These are phyloP conservation scores for Eulithis testata DNA, from an alignment of 2,888 invertebrate species.

Conservation along the genomic window DNA sequence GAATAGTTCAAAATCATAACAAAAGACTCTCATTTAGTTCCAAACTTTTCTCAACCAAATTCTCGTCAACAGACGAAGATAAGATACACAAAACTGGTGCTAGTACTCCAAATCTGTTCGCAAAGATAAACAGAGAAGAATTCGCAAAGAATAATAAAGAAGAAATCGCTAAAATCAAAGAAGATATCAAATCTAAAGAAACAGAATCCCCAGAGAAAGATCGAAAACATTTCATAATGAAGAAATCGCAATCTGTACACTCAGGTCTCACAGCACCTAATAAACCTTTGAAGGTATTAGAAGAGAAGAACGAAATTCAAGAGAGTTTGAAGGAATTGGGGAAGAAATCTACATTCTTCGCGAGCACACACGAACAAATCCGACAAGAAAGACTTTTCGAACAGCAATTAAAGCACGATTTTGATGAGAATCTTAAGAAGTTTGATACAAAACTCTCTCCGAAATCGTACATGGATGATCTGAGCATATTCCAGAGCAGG, in stretches of 20 bases:
- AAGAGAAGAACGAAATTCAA: conserved; percentile 41
- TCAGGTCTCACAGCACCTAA: conserved; percentile 68
- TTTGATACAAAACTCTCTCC: conserved; percentile 63
- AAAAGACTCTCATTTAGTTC: conserved; percentile 74
- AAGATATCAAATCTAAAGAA: conserved; percentile 5
- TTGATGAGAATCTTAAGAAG: conserved; percentile 74
- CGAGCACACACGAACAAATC: conserved; percentile 88
- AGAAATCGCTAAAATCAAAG: conserved; percentile 10
- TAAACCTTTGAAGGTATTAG: conserved; percentile 55
- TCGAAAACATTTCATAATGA: conserved; percentile 66
- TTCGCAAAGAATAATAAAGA: conserved; percentile 14
- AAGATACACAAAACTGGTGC: conserved; percentile 67
- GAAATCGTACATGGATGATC: conserved; percentile 64
- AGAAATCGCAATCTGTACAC: conserved; percentile 77
- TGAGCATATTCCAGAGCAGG: conserved; percentile 64
- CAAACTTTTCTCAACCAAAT: conserved; percentile 73
- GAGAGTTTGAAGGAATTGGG: conserved; percentile 30
- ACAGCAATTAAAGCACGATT: conserved; percentile 75
- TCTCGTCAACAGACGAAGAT: conserved; percentile 64
- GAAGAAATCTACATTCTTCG: conserved; percentile 84
- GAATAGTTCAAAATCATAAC: conserved; percentile 87
- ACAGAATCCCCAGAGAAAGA: conserved; percentile 58
- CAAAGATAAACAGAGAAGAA: conserved; percentile 59
- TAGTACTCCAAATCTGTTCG: conserved; percentile 76
- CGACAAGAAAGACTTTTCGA: conserved; percentile 85